Evolutionary conservation across 1,140 invertebrate genomes (phyloP).

Genomic region (Sesamia nonagrioides): DNA sequence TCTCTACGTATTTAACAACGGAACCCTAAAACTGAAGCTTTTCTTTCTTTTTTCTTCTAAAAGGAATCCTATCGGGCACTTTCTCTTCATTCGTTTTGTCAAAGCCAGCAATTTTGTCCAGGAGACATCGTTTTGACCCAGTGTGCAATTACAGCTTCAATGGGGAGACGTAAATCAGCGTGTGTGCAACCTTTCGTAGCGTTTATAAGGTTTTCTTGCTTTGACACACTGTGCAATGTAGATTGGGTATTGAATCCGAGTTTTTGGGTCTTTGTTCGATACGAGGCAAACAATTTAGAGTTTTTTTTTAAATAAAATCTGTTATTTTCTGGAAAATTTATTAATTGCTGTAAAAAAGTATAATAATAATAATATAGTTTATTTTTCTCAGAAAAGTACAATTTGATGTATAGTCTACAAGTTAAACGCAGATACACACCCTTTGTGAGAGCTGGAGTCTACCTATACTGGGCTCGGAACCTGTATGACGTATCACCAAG

Average conservation of each 20-base stretch:
- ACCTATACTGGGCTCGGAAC: too few species aligned
- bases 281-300: background rate
- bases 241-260: background rate
- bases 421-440: too few species aligned
- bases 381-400: too few species aligned
- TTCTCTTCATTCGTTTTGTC: conserved; percentile 57
- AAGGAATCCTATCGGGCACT: conserved; percentile 52
- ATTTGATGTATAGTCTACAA: too few species aligned
- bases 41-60: conserved; percentile 38
- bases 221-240: conserved; percentile 22
- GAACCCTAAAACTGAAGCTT: conserved; percentile 28
- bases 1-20: background rate
- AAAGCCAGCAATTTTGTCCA: conserved; percentile 53
- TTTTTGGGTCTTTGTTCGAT: background rate
- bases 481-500: too few species aligned
- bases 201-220: conserved; percentile 44
- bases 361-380: too few species aligned
- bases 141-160: conserved; percentile 56
- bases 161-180: conserved; percentile 58
- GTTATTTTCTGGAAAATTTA: background rate
- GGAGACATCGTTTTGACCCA: conserved; percentile 56
- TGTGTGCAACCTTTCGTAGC: conserved; percentile 41
- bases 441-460: too few species aligned
- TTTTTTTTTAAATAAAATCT: background rate
- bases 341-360: too few species aligned